Percentiles rank a stretch among this genome's conserved stretches.
Evolutionary conservation across 2,888 invertebrate species (phyloP).

Genomic region (Tineola bisselliella): DNA sequence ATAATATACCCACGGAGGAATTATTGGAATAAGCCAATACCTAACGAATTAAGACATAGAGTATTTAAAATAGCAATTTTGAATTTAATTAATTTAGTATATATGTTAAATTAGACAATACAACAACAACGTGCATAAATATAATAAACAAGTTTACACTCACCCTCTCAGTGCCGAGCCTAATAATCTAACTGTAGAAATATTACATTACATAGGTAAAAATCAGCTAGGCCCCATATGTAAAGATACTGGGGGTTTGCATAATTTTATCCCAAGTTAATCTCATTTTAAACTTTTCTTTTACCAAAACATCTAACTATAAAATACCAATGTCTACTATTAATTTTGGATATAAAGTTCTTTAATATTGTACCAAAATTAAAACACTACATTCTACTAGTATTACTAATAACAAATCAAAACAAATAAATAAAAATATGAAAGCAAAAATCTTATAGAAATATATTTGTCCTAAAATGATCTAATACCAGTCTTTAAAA

Average conservation of each 20-base stretch:
- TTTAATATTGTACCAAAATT: not conserved
- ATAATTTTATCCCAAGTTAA: not conserved
- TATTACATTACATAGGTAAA: not conserved
- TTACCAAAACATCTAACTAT: not conserved
- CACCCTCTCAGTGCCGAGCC: slow-evolving; percentile 1
- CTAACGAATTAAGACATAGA: too few species aligned
- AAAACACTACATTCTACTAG: not conserved
- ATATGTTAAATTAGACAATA: not conserved
- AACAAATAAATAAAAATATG: not conserved
- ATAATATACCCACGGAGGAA: too few species aligned
- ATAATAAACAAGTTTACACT: not conserved
- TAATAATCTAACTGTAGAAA: not conserved
- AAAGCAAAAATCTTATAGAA: not conserved
- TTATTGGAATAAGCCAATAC: too few species aligned
- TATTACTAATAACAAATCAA: not conserved
- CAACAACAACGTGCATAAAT: not conserved
- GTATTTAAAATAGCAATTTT: too few species aligned
- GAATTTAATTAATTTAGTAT: not conserved
- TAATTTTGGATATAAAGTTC: not conserved
- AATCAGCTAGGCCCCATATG: not conserved
- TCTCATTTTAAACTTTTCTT: not conserved
- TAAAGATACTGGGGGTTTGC: not conserved
- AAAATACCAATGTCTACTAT: not conserved
- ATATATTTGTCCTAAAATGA: not conserved
- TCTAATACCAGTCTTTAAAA: not conserved